Conservation (phyloP, 2,797 vertebrate species). For the Danio jaintianensis region DNA sequence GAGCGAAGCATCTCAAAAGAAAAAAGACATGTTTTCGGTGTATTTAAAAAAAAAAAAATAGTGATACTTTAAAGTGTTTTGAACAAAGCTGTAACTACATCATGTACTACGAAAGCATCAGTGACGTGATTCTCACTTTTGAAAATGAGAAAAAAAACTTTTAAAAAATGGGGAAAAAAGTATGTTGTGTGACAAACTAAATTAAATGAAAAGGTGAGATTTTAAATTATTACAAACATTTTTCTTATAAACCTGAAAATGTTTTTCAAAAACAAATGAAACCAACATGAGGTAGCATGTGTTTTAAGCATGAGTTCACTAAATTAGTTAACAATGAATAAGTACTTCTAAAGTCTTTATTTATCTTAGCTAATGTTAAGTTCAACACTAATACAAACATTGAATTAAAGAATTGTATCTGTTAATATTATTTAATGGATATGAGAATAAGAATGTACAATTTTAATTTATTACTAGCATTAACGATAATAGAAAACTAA, state of each 20-base stretch:
- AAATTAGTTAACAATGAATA: background rate
- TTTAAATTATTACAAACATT: background rate
- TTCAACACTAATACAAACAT: background rate
- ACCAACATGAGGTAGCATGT: too few species aligned
- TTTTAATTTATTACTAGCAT: background rate
- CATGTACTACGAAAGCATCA: background rate
- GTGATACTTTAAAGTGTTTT: background rate
- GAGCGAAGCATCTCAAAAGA: constrained; percentile 12
- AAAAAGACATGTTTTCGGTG: background rate
- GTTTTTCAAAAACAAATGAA: too few species aligned
- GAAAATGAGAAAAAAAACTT: background rate
- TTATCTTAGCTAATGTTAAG: background rate
- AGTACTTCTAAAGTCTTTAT: background rate
- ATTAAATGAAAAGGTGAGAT: background rate
- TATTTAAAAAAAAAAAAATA: background rate
- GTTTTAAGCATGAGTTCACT: background rate
- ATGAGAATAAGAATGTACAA: background rate
- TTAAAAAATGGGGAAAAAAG: background rate
- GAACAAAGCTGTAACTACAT: background rate
- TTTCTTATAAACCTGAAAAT: background rate
- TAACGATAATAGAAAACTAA: background rate
- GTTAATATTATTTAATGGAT: background rate
- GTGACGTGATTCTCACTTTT: background rate
- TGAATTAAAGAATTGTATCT: background rate
- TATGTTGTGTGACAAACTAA: background rate